phyloP scores from a whole-genome alignment of 2,113 vertebrate species.

The Lamprologus tigripictilis region DNA sequence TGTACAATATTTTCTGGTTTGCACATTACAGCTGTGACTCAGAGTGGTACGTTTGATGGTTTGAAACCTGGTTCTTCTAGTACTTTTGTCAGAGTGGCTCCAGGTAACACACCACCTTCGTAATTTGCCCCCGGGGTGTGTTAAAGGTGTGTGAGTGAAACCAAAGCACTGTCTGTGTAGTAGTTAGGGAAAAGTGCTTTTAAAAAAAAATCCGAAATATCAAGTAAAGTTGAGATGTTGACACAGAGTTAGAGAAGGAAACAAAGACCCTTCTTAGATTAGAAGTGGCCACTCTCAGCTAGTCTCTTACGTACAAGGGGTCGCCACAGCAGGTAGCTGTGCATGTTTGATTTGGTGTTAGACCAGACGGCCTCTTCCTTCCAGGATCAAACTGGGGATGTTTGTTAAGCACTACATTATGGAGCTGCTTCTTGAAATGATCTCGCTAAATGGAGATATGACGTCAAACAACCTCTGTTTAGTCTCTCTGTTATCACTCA shows the following conservation, averaged over 20 bases:
- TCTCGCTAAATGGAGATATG: neutral
- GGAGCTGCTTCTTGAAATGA: neutral
- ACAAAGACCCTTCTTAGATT: fast-evolving
- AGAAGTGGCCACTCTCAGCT: fast-evolving
- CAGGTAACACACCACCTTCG: fast-evolving
- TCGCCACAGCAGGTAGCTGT: neutral
- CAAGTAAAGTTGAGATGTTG: neutral
- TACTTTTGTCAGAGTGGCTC: neutral
- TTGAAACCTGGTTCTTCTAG: neutral
- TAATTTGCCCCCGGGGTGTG: neutral
- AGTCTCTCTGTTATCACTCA: neutral
- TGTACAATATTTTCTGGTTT: neutral
- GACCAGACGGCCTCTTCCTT: neutral
- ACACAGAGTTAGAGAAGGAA: neutral
- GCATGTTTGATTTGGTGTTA: neutral
- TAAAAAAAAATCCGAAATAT: fast-evolving
- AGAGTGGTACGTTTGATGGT: neutral
- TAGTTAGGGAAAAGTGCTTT: neutral
- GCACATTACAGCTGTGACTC: neutral
- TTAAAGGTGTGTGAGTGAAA: neutral
- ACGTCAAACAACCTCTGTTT: neutral
- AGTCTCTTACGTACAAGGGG: neutral
- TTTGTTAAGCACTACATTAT: neutral
- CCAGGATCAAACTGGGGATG: neutral
- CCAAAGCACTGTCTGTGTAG: neutral